Evolutionary conservation across 2,797 vertebrate species (phyloP).

Genomic region (Alouatta caraya): DNA sequence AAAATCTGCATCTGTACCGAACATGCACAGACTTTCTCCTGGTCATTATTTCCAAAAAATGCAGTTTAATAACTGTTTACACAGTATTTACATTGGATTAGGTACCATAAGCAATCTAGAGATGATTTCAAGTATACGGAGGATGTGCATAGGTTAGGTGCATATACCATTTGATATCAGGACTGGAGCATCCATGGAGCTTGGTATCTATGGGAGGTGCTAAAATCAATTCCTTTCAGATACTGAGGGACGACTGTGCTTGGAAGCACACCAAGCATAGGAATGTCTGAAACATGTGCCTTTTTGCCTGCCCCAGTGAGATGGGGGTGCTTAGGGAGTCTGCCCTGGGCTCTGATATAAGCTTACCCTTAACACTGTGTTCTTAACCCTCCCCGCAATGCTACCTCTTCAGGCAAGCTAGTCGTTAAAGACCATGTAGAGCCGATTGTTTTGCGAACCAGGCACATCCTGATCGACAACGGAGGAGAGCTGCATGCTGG

Average conservation of each 20-base stretch:
- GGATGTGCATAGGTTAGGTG: not conserved
- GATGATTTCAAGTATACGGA: not conserved
- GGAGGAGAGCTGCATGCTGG: constrained; percentile 93
- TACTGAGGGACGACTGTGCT: not conserved
- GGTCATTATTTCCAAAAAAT: not conserved
- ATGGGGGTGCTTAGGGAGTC: not conserved
- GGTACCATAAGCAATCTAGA: not conserved
- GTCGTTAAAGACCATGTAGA: constrained; percentile 90
- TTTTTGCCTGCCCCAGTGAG: not conserved
- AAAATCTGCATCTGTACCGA: too few relatives aligned
- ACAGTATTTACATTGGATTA: not conserved
- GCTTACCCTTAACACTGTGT: fast-evolving
- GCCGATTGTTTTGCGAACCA: constrained; percentile 90
- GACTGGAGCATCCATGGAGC: too few relatives aligned
- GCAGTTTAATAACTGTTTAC: not conserved
- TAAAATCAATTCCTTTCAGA: not conserved
- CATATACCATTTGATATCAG: not conserved
- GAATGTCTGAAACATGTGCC: not conserved
- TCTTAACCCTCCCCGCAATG: not conserved
- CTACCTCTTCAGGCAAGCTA: constrained; percentile 88
- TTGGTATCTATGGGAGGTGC: not conserved
- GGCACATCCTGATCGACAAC: constrained; percentile 92
- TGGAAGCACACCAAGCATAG: not conserved
- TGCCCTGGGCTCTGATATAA: not conserved
- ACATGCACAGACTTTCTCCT: not conserved